Evolutionary conservation across 1,140 invertebrate genomes (phyloP), one percentile per base, ranked within the genome.

Genomic region (Drosophila burlai): DNA sequence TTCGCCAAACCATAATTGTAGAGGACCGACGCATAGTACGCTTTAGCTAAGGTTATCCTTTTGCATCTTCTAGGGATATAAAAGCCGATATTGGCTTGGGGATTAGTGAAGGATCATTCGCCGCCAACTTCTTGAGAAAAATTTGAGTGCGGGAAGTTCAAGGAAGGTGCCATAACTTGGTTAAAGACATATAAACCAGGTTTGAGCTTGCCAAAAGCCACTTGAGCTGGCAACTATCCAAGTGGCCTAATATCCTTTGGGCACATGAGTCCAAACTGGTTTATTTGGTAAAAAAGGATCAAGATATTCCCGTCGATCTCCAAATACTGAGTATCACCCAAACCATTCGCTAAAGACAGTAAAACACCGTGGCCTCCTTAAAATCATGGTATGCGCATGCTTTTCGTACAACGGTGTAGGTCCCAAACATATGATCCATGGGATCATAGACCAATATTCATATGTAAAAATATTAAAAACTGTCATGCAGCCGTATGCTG

Each of bases 341-440:
- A 46, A 24, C 13, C 21, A 52, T 15, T 18, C 38, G 15, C 10
- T 42, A 1, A 64, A 62, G 47, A 29, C 46, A 3, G 26, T 54
- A 21, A 40, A 50, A 34, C 16, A 62, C 10, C 36, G 60, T 52
- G 60, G 36, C n/a, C n/a, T n/a, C 21, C 21, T 40, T 15, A 42
- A 63, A 52, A 52, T 52, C 18, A 34, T 52, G 4, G 24, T 63
- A 38, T 52, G 47, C 36, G 24, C 24, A 10, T 50, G 18, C 31
- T 54, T 45, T 18, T 54, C 49, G 11, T 64, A 47, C 10, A 58
- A 7, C 2, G 43, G 21, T 24, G 42, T 58, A 6, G 31, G 63
- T 40, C 52, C 52, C 3, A 18, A 40, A n/a, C 21, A 66, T 38
- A 47, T 26, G 42, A 57, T 57, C 34, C 9, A 49, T 29, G 29